These are phyloP conservation scores for Plagodis pulveraria DNA, from an alignment of 2,888 invertebrate genomes.

Conservation along the genomic window DNA sequence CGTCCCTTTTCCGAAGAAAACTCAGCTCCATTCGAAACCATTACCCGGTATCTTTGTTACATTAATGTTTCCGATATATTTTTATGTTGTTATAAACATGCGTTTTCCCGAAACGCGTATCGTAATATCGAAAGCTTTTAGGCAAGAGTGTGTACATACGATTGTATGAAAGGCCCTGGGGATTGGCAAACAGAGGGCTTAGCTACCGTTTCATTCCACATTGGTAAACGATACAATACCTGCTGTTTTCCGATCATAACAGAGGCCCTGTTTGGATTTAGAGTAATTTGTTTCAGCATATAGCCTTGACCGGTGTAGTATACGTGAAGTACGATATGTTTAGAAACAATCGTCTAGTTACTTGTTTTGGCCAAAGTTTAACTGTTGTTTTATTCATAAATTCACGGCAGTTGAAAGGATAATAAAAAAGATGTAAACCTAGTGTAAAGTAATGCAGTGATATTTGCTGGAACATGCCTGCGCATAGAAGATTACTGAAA, in stretches of 20 bases:
- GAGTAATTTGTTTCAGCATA: slow-evolving; percentile 47
- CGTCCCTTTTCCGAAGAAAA: slow-evolving; percentile 28
- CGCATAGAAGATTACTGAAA: too few relatives aligned
- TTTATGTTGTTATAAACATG: slow-evolving; percentile 40
- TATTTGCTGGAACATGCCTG: too few relatives aligned
- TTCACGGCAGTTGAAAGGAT: too few relatives aligned
- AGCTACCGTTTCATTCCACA: slow-evolving; percentile 45
- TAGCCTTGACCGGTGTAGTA: slow-evolving; percentile 38
- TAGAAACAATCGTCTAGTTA: slow-evolving; percentile 15
- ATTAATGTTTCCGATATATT: slow-evolving; percentile 36
- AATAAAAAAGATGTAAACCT: too few relatives aligned
- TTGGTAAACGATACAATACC: slow-evolving; percentile 49
- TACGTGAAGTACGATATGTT: slow-evolving; percentile 30
- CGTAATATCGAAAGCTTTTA: slow-evolving; percentile 43
- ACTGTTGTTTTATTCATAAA: too few relatives aligned
- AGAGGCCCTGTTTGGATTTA: slow-evolving; percentile 43
- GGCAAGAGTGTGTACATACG: slow-evolving; percentile 41
- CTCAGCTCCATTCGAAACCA: slow-evolving; percentile 35
- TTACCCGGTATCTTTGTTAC: slow-evolving; percentile 34
- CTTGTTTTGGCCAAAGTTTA: too few relatives aligned
- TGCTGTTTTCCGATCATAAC: slow-evolving; percentile 39
- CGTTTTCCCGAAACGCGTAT: slow-evolving; percentile 39
- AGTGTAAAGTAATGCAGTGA: too few relatives aligned
- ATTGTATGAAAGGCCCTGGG: slow-evolving; percentile 42
- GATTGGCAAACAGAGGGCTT: slow-evolving; percentile 45